Conservation (phyloP, 30 jellyfish, hydroid and myxozoan species). For the Hydractinia echinata region DNA sequence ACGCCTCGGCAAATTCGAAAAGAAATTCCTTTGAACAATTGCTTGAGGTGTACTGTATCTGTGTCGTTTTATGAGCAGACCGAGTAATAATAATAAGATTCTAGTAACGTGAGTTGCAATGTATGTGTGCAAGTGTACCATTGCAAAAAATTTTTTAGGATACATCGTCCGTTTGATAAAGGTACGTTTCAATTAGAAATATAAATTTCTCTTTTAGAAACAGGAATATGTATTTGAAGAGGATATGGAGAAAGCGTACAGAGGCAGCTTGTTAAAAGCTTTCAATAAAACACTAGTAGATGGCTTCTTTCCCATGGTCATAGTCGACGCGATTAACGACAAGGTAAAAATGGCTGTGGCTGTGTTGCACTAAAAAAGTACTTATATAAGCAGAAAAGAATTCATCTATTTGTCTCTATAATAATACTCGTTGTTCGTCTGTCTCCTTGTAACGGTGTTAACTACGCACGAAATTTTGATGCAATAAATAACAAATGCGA, state of each 20-base stretch:
- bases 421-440: no score
- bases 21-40: no score
- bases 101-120: no score
- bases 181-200: no score
- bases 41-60: no score
- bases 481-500: no score
- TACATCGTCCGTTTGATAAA: no score
- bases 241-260: slow-evolving; percentile 84
- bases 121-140: neutral
- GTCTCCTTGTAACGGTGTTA: no score
- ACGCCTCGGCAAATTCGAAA: no score
- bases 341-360: slow-evolving; percentile 37
- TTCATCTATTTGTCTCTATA: neutral
- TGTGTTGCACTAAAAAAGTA: neutral
- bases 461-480: no score
- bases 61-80: no score
- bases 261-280: slow-evolving; percentile 72
- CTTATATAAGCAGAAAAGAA: neutral
- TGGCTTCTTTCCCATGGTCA: slow-evolving; percentile 90
- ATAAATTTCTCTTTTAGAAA: slow-evolving; percentile 43
- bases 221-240: slow-evolving; percentile 92
- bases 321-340: slow-evolving; percentile 85
- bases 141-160: neutral
- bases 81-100: no score
- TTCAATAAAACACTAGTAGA: slow-evolving; percentile 89